Conservation (phyloP, 2,797 vertebrate genomes). For the Mycteria americana region DNA sequence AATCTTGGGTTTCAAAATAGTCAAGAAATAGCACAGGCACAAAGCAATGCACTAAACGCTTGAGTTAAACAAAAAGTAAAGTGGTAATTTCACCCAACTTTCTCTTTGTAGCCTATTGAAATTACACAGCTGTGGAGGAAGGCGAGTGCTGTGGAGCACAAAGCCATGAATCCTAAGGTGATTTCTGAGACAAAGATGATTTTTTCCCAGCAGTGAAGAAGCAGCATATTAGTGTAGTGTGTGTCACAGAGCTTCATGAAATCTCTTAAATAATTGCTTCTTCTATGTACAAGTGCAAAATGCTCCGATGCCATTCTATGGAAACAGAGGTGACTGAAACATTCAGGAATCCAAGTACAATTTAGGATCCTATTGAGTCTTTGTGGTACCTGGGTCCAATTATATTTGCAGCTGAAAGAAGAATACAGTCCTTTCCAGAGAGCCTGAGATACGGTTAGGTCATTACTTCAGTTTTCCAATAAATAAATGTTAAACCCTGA, state of each 20-base stretch:
- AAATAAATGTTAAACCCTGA: constrained; percentile 15
- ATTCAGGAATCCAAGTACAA: constrained; percentile 24
- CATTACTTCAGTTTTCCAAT: constrained; percentile 21
- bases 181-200: not conserved
- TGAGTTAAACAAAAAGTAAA: not conserved
- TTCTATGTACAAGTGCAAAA: not conserved
- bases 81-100: not conserved
- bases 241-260: not conserved
- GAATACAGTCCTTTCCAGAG: not conserved
- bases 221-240: not conserved
- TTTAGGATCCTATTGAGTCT: constrained; percentile 44
- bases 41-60: not conserved
- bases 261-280: constrained; percentile 19
- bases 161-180: not conserved
- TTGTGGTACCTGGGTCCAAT: constrained; percentile 44
- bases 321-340: constrained; percentile 13
- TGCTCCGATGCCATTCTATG: not conserved
- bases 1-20: not conserved
- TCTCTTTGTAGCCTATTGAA: not conserved
- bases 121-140: not conserved
- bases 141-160: not conserved
- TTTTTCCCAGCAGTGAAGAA: not conserved
- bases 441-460: not conserved
- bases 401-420: constrained; percentile 34
- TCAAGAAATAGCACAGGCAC: not conserved